A percentile compares a stretch with the other conserved stretches of the same genome.
Evolutionary conservation across 2,888 invertebrate genomes (phyloP).

Genomic region (Xestoiulus laeticollis): DNA sequence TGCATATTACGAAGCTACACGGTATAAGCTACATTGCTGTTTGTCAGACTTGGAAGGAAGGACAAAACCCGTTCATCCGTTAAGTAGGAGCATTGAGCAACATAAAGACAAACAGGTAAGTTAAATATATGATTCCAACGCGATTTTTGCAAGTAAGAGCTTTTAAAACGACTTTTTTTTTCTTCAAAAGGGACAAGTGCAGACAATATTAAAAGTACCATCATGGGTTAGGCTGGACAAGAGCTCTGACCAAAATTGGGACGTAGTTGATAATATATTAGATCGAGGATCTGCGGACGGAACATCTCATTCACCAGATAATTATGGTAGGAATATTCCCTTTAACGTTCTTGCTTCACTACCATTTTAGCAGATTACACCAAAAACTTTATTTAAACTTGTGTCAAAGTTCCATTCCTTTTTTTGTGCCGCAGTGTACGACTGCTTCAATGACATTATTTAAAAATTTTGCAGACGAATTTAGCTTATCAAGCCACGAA

Average conservation of each 20-base stretch:
- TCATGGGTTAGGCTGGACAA: conserved; percentile 74
- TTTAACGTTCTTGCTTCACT: background rate
- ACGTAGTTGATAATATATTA: conserved; percentile 72
- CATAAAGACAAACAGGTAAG: conserved; percentile 84
- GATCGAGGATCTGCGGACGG: conserved; percentile 83
- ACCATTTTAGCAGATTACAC: too few relatives aligned
- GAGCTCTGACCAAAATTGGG: conserved; percentile 66
- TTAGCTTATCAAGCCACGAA: conserved; percentile 75
- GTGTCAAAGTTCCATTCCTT: too few relatives aligned
- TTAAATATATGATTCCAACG: background rate
- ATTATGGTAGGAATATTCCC: conserved; percentile 60
- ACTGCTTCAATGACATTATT: background rate
- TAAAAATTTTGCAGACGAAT: conserved; percentile 73
- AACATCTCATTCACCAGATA: conserved; percentile 60
- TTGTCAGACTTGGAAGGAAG: conserved; percentile 83
- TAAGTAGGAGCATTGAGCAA: conserved; percentile 85
- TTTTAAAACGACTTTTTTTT: conserved; percentile 76
- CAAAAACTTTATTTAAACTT: too few relatives aligned
- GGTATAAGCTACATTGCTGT: conserved; percentile 85
- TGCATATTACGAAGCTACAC: conserved; percentile 88
- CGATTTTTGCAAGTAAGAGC: background rate
- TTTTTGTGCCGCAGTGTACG: background rate
- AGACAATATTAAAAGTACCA: conserved; percentile 70
- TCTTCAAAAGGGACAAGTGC: conserved; percentile 62
- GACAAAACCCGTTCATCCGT: conserved; percentile 79